Conservation (phyloP, 2,113 vertebrate species). For the Clarias gariepinus region DNA sequence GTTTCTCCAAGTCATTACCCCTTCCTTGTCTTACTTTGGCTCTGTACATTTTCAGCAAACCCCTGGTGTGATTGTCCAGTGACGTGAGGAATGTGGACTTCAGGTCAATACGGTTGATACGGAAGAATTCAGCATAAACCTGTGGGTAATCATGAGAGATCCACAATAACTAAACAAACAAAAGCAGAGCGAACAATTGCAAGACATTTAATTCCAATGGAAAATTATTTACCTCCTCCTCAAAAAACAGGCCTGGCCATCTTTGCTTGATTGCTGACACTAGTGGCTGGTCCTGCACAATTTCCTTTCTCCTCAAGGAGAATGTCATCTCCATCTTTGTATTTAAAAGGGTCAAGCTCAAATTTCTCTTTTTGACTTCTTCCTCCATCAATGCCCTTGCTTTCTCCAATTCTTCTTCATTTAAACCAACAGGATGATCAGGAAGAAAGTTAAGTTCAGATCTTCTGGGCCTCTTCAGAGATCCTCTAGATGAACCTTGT, state of each 20-base stretch:
- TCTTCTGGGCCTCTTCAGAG: slow-evolving; percentile 19
- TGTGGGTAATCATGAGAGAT: no score
- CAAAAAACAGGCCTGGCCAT: slow-evolving; percentile 8
- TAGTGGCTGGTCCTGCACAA: slow-evolving; percentile 37
- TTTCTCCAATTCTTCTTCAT: no score
- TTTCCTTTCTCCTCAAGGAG: slow-evolving; percentile 42
- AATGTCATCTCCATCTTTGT: neutral
- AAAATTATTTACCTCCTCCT: slow-evolving; percentile 12
- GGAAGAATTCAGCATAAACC: slow-evolving; percentile 26
- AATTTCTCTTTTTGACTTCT: no score
- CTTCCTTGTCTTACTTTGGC: slow-evolving; percentile 28
- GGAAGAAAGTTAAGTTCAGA: neutral
- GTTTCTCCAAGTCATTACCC: neutral
- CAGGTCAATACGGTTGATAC: slow-evolving; percentile 29
- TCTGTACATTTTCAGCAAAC: slow-evolving; percentile 30
- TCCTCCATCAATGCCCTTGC: no score
- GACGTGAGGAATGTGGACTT: slow-evolving; percentile 38
- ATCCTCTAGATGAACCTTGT: neutral
- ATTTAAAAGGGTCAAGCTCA: no score
- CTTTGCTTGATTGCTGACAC: slow-evolving; percentile 32
- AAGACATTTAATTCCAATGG: no score
- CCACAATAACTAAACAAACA: neutral
- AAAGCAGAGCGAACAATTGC: no score
- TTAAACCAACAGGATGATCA: slow-evolving; percentile 1
- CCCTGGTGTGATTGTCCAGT: slow-evolving; percentile 28